These are phyloP conservation scores for Cygnus buccinator DNA, from an alignment of 2,113 vertebrate species.

Conservation along the genomic window DNA sequence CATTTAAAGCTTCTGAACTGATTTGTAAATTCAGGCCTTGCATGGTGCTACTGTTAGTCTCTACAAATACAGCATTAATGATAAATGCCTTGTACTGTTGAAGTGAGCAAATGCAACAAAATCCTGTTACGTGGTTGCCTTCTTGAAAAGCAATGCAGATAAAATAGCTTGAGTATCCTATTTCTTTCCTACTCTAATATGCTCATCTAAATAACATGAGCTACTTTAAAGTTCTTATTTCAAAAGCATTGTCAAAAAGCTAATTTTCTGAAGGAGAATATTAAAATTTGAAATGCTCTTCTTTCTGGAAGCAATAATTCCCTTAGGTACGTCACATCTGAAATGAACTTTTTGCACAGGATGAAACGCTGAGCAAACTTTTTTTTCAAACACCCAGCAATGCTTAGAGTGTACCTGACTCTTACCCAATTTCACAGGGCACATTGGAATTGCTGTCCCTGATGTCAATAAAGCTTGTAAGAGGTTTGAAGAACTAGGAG, in stretches of 20 bases:
- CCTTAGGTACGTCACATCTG: background rate
- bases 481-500: constrained; percentile 92
- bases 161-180: background rate
- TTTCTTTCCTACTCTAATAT: background rate
- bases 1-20: constrained; percentile 36
- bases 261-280: background rate
- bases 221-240: background rate
- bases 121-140: background rate
- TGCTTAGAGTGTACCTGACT: background rate
- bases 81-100: background rate
- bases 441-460: constrained; percentile 96
- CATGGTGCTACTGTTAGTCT: background rate
- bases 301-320: background rate
- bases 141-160: background rate
- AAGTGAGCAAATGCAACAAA: background rate
- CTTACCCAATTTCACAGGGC: constrained; percentile 78
- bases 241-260: background rate
- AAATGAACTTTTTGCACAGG: background rate
- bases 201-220: background rate
- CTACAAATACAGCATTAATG: background rate
- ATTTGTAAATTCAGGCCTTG: constrained; percentile 1
- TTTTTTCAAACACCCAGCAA: background rate
- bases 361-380: background rate
- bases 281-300: background rate
- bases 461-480: constrained; percentile 92